Evolutionary conservation across 2,797 vertebrate species (phyloP), one percentile per base, ranked within the genome.

Genomic region (Galagoides demidoff): DNA sequence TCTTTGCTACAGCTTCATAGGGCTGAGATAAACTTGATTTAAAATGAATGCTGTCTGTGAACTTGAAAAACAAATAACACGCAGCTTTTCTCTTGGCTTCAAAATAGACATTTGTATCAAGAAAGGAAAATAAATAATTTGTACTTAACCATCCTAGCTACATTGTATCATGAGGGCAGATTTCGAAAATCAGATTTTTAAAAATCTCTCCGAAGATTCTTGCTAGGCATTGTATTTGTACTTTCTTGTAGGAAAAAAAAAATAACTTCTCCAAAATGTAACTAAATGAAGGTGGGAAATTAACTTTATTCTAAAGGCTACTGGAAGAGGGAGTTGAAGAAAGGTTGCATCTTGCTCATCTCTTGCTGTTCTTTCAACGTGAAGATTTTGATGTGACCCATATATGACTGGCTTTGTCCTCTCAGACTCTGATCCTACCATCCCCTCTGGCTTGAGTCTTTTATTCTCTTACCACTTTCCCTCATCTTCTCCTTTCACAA

Each of bases 121-220:
- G 74, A 91, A 81, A 55, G 73, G 45, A 91, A 92, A 92, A 25
- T 1, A 57, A 45, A 9, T 77, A 20, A 34, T 39, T 84, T 92
- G 27, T 83, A 68, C 39, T 39, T 87, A 23, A 49, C 19, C 8
- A 7, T 52, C 78, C 27, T 79, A 77, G 57, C 66, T 29, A n/a
- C n/a, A n/a, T 45, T 63, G 12, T 13, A 6, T 14, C 19, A 25
- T 86, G 95, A 61, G 9, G 55, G 6, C 9, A 74, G 43, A 84
- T 82, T 76, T 77, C 4, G 83, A 79, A 85, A 90, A n/a, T 96
- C 7, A 39, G 19, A 74, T 70, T 85, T 71, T 39, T 52, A 89
- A 73, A 85, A 57, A 29, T 79, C 16, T 74, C 52, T 55, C 2
- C 63, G 63, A 77, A 64, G 45, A 61, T 57, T 89, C n/a, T 83